Evolutionary conservation across 2,888 invertebrate genomes (phyloP), one percentile per base, ranked within the genome.

Genomic region (Sphecodes monilicornis): DNA sequence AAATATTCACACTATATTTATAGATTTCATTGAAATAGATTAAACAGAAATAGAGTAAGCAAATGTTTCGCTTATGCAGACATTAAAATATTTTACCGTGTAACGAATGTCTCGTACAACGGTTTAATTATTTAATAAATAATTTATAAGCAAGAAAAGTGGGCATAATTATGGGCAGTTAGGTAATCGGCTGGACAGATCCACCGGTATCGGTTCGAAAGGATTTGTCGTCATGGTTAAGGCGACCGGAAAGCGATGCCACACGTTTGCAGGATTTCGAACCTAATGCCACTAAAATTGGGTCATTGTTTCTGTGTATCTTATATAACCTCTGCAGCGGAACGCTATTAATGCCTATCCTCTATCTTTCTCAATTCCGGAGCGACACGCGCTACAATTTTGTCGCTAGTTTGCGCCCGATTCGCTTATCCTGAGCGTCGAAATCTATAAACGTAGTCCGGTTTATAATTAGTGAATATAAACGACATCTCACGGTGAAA

Each of bases 221-320:
- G 76, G 81, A 83, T 83, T 81, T 69, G n/a, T 54, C 75, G 57
- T 60, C 84, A 66, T 73, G 81, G 81, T 81, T 74, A 84, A 85
- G 83, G 82, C 46, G 64, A 75, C 69, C 50, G 36, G 60, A 57
- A 70, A 60, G n/a, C 73, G 13, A 50, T 11, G 11, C 54, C n/a
- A 57, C 41, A 29, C 64, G 57, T 68, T 18, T 60, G 66, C 41
- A 29, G 57, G 60, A 50, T 50, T 64, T 18, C 64, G 32, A 78
- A 29, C 29, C 54, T n/a, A 54, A 54, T 11, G 60, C n/a, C 70
- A 72, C 57, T 41, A 72, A 60, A 84, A 66, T 78, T 84, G 75
- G 82, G 78, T 18, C 84, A 60, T 66, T 64, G 43, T 80, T 82
- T 76, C 50, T 13, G 18, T 50, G n/a, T 54, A 32, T 18, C 39